Base-by-base conservation (phyloP, 2,888 invertebrate genomes). In the Oscheius sp. region DNA sequence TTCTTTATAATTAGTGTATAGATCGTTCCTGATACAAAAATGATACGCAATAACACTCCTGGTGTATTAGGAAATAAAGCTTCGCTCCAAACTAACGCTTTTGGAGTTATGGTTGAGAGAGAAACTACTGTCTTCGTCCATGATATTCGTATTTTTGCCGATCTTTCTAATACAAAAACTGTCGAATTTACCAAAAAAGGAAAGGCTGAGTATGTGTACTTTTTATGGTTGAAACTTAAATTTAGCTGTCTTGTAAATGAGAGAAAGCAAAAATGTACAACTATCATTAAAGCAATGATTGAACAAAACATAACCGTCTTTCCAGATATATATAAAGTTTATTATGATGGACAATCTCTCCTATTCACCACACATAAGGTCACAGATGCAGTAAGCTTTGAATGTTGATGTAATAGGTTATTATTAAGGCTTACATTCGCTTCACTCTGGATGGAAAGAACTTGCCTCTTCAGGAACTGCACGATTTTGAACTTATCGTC, bases 101-200 rank as follows among this genome's bases (percentile, higher is more conserved):
- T 76, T 25, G 76, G 76, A 34, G 20, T 76, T 4, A 58, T 65
- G 25, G 46, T 74, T 3, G 34, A 5, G 3, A 66, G 72, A n/a
- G 67, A 74, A 10, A 23, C n/a, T 17, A 64, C 55, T 5, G 61
- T 78, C 37, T 71, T 37, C 42, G 42, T 68, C n/a, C 71, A 74
- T 48, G 53, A 72, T 45, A 53, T 78, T 0, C 61, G 64, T 23
- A 69, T 70, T 1, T 52, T 58, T 20, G 75, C 71, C 4, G 70
- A 74, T 3, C n/a, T 78, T 12, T 27, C 50, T 15, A 27, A 57
- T 1, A 68, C 34, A 23, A 76, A 74, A 23, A 65, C 68, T 17
- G 73, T 68, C 0, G 65, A 65, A 5, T 74, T 78, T 65, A 74
- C 78, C 33, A 74, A 74, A 23, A 76, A 70, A 37, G 73, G 70